A percentile compares a stretch with the other conserved stretches of the same genome.
These are phyloP conservation scores for Scarus forsteni DNA, from an alignment of 2,797 vertebrate species.

Conservation along the genomic window DNA sequence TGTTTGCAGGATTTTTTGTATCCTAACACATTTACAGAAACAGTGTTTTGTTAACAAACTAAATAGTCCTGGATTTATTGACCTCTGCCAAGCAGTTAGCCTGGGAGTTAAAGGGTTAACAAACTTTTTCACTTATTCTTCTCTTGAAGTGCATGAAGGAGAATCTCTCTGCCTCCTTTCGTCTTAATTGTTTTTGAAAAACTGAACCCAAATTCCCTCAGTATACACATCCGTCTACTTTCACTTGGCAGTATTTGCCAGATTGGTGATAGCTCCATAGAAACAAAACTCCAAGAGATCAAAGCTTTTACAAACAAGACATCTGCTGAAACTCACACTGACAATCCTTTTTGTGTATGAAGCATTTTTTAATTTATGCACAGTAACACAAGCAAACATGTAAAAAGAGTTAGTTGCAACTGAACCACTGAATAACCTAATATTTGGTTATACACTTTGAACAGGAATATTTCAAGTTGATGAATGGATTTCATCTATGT, in stretches of 20 bases:
- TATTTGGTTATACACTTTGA: slow-evolving; percentile 69
- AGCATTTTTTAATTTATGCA: slow-evolving; percentile 87
- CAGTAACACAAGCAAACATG: slow-evolving; percentile 86
- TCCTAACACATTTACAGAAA: no score
- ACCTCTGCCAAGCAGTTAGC: no score
- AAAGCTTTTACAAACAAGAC: slow-evolving; percentile 14
- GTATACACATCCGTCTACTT: background rate
- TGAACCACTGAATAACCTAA: slow-evolving; percentile 73
- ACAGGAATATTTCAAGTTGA: slow-evolving; percentile 61
- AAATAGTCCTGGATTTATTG: no score
- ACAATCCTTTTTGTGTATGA: slow-evolving; percentile 76
- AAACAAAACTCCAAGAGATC: slow-evolving; percentile 2
- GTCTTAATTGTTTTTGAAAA: no score
- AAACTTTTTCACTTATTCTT: no score
- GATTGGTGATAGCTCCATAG: slow-evolving; percentile 8
- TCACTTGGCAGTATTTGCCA: background rate
- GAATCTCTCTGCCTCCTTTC: no score
- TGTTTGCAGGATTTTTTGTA: no score
- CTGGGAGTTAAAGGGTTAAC: no score
- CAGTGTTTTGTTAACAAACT: no score
- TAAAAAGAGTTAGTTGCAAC: slow-evolving; percentile 85
- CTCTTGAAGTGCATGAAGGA: no score
- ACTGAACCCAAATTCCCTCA: no score
- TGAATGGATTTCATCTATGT: slow-evolving; percentile 58
- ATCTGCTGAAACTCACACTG: slow-evolving; percentile 44